These are phyloP conservation scores for Cataglyphis rosenhaueri DNA, from an alignment of 2,888 invertebrate genomes.

Conservation along the genomic window DNA sequence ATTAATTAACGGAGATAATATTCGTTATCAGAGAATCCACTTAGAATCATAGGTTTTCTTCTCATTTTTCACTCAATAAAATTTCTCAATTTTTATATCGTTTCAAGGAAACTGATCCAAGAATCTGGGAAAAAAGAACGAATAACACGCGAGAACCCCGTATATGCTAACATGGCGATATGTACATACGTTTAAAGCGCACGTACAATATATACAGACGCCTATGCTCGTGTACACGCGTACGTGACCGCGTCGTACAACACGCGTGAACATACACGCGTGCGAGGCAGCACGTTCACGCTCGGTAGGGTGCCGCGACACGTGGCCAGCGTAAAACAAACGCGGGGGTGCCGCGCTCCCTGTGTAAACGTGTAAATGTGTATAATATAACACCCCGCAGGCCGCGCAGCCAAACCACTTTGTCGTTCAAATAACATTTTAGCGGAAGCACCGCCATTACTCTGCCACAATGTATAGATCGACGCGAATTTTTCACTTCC, in stretches of 20 bases:
- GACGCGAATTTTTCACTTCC: conserved; percentile 43
- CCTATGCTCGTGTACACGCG: conserved; percentile 12
- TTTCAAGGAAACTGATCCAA: background rate
- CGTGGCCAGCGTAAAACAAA: conserved; percentile 64
- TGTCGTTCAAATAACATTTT: conserved; percentile 65
- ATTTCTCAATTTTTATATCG: background rate
- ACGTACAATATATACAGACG: background rate
- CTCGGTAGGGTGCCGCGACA: conserved; percentile 54
- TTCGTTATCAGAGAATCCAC: background rate
- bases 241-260: background rate
- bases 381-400: conserved; percentile 60
- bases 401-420: conserved; percentile 53
- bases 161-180: background rate
- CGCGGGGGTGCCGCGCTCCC: conserved; percentile 31
- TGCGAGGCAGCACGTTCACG: conserved; percentile 24
- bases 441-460: conserved; percentile 52
- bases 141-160: background rate
- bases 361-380: conserved; percentile 60
- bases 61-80: background rate
- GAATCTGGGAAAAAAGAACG: background rate
- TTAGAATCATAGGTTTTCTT: background rate
- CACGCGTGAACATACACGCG: background rate
- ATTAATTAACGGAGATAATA: background rate
- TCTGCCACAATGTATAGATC: conserved; percentile 10
- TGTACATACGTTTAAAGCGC: background rate